Conservation (phyloP, 2,888 invertebrate genomes). For the Thymelicus sylvestris region DNA sequence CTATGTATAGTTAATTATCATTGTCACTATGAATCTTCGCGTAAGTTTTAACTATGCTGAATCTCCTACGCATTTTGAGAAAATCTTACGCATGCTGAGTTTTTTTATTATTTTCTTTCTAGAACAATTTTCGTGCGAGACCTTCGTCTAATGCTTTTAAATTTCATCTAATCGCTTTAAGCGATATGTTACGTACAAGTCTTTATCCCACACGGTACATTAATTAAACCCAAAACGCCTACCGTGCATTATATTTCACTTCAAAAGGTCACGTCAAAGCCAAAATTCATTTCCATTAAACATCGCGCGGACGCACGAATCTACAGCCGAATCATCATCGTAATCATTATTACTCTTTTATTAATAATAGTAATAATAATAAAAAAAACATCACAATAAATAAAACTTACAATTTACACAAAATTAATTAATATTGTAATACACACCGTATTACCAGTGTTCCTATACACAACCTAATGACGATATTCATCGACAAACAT, state of each 20-base stretch:
- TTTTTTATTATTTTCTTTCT: too few relatives aligned
- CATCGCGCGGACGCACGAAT: background rate
- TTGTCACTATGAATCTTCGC: too few relatives aligned
- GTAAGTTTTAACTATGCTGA: too few relatives aligned
- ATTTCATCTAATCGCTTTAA: background rate
- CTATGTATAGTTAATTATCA: too few relatives aligned
- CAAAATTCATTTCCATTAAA: background rate
- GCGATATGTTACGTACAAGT: background rate
- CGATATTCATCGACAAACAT: constrained; percentile 44
- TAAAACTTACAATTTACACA: constrained; percentile 62
- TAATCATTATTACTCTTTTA: constrained; percentile 41
- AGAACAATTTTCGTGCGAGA: background rate
- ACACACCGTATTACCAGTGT: constrained; percentile 51
- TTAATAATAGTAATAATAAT: constrained; percentile 35
- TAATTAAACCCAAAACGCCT: too few relatives aligned
- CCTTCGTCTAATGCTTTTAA: background rate
- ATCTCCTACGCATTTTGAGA: too few relatives aligned
- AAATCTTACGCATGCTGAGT: too few relatives aligned
- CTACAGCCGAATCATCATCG: constrained; percentile 38
- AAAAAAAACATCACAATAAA: constrained; percentile 72
- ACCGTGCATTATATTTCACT: background rate
- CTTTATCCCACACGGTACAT: background rate
- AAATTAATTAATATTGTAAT: constrained; percentile 51
- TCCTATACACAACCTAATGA: constrained; percentile 68
- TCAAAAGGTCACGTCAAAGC: constrained; percentile 11